Evolutionary conservation across 1,140 invertebrate genomes (phyloP).

Genomic region (Harpegnathos saltator): DNA sequence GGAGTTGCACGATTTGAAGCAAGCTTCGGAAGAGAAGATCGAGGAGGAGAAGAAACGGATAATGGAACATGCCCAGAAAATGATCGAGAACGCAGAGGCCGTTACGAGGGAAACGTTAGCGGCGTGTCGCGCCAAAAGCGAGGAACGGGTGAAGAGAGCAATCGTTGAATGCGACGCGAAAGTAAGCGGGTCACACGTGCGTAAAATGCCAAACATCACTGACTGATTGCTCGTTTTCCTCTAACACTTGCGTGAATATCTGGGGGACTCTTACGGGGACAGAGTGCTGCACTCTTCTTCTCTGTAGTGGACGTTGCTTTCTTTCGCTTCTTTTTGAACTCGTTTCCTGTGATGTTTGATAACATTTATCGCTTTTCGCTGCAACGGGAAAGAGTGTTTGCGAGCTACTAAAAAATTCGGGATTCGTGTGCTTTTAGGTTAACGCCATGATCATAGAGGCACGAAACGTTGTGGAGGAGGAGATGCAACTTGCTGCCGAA

Average conservation of each 20-base stretch:
- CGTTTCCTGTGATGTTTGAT: constrained; percentile 62
- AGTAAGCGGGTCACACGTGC: constrained; percentile 69
- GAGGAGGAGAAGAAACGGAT: constrained; percentile 77
- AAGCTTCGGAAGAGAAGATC: constrained; percentile 71
- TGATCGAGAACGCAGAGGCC: constrained; percentile 80
- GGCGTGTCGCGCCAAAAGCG: constrained; percentile 79
- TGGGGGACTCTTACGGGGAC: neutral
- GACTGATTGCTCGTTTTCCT: constrained; percentile 37
- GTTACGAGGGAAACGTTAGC: constrained; percentile 80
- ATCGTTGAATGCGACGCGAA: constrained; percentile 80
- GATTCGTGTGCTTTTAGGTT: constrained; percentile 64
- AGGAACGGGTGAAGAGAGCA: constrained; percentile 79
- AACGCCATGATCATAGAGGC: constrained; percentile 78
- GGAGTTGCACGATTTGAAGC: constrained; percentile 77
- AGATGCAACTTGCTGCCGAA: constrained; percentile 75
- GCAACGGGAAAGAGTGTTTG: neutral
- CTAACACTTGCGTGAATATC: neutral
- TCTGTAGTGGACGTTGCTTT: neutral
- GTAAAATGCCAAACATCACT: constrained; percentile 67
- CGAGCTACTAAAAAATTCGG: constrained; percentile 13
- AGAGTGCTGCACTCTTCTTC: neutral
- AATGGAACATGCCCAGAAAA: constrained; percentile 77
- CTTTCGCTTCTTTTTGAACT: constrained; percentile 19
- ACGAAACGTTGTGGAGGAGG: constrained; percentile 74
- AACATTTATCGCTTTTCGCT: constrained; percentile 28